Base-by-base conservation (phyloP, 2,797 vertebrate species). In the Huso huso region DNA sequence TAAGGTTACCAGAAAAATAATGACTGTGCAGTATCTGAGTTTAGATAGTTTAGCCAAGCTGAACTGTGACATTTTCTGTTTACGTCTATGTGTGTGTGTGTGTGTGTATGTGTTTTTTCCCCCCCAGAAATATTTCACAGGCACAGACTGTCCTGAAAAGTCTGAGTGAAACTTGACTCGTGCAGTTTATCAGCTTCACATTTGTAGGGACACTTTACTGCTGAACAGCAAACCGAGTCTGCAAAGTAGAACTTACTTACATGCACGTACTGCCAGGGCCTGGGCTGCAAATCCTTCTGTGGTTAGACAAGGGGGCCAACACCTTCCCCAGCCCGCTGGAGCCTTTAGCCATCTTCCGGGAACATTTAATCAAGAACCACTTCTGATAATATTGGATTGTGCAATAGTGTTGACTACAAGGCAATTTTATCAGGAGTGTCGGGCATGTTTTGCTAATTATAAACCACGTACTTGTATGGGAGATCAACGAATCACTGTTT, bases 241-340 rank as follows among this genome's bases (percentile, higher is more conserved):
- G 12, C 12, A 58, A 2, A 58, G 55, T 58, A 58, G 55, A 8
- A 58, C 12, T 58, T 10, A 57, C 48, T 69, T 12, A 53, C 51
- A 1, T 2, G 11, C 51, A 53, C 51, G 12, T 5, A 53, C 51
- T 12, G n/a, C 50, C 18, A n/a, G 7, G 11, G 51, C 64, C 11
- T 6, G 57, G 69, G 51, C 51, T 13, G 6, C n/a, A 57, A 58
- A 52, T 57, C 63, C 63, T 61, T 67, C 51, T 67, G 57, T 51
- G 59, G 58, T 51, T 51, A 62, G 66, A 65, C 48, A 60, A 53
- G 48, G 23, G 55, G 49, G 10, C 55, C 10, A 51, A 55, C 12
- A 37, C 9, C 18, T 23, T 51, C 50, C 11, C 23, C 23, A 37
- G 23, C 23, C 2, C 23, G 2, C 23, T 37, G 23, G 23, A 7